These are phyloP conservation scores for Holacanthella duospinosa DNA, from an alignment of 2,888 invertebrate genomes.

Conservation along the genomic window DNA sequence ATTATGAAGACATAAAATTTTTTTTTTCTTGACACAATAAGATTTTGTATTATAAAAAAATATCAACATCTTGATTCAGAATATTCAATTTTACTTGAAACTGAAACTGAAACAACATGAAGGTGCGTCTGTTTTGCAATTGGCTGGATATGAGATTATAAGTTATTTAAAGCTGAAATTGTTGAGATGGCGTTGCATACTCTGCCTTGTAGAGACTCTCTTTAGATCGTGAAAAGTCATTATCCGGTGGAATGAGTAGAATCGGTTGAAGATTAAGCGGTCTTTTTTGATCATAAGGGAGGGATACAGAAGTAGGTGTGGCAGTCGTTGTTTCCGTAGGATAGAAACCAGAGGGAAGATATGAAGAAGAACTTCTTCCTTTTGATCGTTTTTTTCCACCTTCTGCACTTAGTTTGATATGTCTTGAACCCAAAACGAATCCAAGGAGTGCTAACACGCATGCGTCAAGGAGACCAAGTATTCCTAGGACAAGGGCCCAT, in stretches of 20 bases:
- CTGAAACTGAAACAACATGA: too few relatives aligned
- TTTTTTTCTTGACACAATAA: too few relatives aligned
- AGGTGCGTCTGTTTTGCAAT: too few relatives aligned
- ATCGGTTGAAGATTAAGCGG: conserved; percentile 75
- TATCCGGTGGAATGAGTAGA: conserved; percentile 61
- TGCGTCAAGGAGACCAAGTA: conserved; percentile 77
- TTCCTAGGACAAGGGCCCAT: conserved; percentile 88
- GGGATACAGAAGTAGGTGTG: conserved; percentile 73
- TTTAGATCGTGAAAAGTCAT: conserved; percentile 64
- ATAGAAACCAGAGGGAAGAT: neutral
- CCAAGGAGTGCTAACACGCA: conserved; percentile 76
- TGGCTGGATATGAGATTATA: too few relatives aligned
- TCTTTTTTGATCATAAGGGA: conserved; percentile 70
- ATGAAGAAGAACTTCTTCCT: neutral
- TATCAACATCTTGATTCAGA: too few relatives aligned
- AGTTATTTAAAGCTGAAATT: conserved; percentile 57
- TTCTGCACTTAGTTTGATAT: conserved; percentile 57
- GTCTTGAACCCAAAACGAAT: conserved; percentile 82
- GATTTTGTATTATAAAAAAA: too few relatives aligned
- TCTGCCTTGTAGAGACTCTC: conserved; percentile 49
- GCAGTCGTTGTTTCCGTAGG: conserved; percentile 11
- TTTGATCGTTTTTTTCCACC: neutral
- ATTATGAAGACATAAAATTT: too few relatives aligned
- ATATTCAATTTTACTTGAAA: too few relatives aligned
- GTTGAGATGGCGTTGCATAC: conserved; percentile 58